Conservation (phyloP, 2,888 invertebrate genomes). For the Idaea aversata region DNA sequence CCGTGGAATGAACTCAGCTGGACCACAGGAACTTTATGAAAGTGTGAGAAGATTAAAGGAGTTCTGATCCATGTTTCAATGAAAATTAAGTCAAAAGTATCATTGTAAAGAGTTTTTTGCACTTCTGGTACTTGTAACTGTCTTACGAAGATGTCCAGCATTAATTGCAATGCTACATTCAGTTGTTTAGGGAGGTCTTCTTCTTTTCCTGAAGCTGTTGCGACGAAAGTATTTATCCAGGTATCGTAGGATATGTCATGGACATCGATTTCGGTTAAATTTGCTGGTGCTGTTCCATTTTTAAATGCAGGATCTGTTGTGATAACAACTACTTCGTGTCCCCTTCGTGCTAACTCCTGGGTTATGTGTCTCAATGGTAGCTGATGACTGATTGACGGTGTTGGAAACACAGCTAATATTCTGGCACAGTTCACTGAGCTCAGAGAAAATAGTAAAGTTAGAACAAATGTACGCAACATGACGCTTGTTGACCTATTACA, state of each 20-base stretch:
- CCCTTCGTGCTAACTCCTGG: constrained; percentile 54
- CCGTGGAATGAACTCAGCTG: constrained; percentile 39
- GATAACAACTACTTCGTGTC: constrained; percentile 59
- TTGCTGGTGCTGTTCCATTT: constrained; percentile 36
- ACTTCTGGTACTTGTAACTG: constrained; percentile 31
- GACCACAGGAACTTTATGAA: constrained; percentile 36
- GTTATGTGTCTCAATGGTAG: constrained; percentile 51
- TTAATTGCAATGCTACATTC: not conserved
- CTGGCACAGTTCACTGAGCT: constrained; percentile 29
- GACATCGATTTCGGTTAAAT: constrained; percentile 58
- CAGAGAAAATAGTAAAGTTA: not conserved
- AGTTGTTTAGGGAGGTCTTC: constrained; percentile 23
- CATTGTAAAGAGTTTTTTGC: constrained; percentile 25
- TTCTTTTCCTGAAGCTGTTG: constrained; percentile 15
- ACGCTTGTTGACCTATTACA: not conserved
- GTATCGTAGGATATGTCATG: constrained; percentile 39
- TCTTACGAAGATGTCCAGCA: constrained; percentile 19
- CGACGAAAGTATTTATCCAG: constrained; percentile 19
- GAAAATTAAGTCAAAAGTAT: constrained; percentile 31
- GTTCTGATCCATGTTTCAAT: constrained; percentile 28
- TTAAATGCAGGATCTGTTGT: constrained; percentile 53
- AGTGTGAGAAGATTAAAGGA: constrained; percentile 26
- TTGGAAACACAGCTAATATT: constrained; percentile 53
- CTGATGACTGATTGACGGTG: constrained; percentile 64
- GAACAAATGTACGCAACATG: not conserved